Conservation (phyloP, 2,888 invertebrate genomes). For the Pristionchus exspectatus region DNA sequence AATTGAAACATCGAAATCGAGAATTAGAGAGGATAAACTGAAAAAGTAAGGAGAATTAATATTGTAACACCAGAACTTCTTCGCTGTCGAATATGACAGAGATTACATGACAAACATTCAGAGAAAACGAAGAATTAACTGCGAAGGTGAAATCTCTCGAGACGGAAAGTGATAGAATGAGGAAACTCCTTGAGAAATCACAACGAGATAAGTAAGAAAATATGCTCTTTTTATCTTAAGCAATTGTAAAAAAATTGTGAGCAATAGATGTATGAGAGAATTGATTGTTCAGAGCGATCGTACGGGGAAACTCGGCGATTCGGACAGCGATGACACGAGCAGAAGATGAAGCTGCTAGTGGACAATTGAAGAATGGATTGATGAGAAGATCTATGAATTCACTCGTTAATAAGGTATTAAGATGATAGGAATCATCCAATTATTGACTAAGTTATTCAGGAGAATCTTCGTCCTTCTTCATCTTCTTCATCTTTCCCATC, state of each 20-base stretch:
- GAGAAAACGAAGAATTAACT: background rate
- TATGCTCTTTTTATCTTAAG: background rate
- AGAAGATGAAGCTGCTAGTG: background rate
- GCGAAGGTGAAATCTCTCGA: background rate
- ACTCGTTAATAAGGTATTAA: background rate
- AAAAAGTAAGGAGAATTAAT: background rate
- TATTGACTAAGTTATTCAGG: background rate
- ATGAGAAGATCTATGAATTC: background rate
- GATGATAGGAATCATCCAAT: background rate
- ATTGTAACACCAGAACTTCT: too few relatives aligned
- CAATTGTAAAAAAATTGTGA: background rate
- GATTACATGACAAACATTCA: background rate
- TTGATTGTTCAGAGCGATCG: background rate
- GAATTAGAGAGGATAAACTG: background rate
- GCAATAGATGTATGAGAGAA: background rate
- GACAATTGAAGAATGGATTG: background rate
- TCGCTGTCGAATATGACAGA: background rate
- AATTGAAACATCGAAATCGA: background rate
- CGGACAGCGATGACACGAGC: background rate
- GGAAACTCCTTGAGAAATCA: background rate
- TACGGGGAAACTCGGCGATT: background rate
- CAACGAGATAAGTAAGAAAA: background rate
- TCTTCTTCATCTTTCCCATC: background rate
- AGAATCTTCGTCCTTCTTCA: background rate
- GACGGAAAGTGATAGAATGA: conserved; percentile 14